Percentiles rank a stretch among this genome's conserved stretches.
These are phyloP conservation scores for Psix sp. DNA, from an alignment of 1,140 invertebrate genomes.

Conservation along the genomic window DNA sequence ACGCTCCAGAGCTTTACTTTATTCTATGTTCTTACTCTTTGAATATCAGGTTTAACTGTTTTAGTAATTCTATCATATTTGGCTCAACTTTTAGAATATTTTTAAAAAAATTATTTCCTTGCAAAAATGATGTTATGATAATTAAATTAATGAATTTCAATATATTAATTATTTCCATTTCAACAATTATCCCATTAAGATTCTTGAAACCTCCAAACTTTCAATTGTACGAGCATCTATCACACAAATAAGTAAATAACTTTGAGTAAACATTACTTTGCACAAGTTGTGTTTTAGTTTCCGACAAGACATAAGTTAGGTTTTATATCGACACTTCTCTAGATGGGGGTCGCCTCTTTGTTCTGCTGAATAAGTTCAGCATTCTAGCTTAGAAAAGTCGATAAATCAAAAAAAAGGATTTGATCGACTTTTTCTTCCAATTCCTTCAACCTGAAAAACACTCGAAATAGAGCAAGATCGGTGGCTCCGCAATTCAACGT, in stretches of 20 bases:
- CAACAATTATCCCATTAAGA: too few relatives aligned
- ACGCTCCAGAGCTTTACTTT: slow-evolving; percentile 35
- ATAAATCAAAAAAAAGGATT: slow-evolving; percentile 37
- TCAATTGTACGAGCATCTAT: too few relatives aligned
- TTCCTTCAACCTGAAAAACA: slow-evolving; percentile 24
- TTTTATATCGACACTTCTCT: too few relatives aligned
- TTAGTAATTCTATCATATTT: slow-evolving; percentile 7
- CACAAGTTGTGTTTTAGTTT: too few relatives aligned
- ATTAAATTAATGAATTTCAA: too few relatives aligned
- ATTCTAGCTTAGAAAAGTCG: slow-evolving; percentile 4
- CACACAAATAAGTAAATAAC: too few relatives aligned
- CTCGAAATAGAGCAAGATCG: slow-evolving; percentile 9
- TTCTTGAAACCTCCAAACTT: too few relatives aligned
- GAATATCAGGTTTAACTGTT: slow-evolving; percentile 1
- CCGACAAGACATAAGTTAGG: too few relatives aligned
- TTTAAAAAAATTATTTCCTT: slow-evolving; percentile 7
- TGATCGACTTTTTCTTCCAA: too few relatives aligned
- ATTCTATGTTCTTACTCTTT: slow-evolving; percentile 8
- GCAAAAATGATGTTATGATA: too few relatives aligned
- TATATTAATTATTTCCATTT: too few relatives aligned
- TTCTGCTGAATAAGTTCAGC: slow-evolving; percentile 5
- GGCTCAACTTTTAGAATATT: slow-evolving; percentile 7
- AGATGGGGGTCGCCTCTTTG: background rate
- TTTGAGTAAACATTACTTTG: too few relatives aligned
- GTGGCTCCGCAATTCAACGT: background rate